These are phyloP conservation scores for Elephas maximus DNA, from an alignment of 2,113 vertebrate genomes.

Conservation along the genomic window DNA sequence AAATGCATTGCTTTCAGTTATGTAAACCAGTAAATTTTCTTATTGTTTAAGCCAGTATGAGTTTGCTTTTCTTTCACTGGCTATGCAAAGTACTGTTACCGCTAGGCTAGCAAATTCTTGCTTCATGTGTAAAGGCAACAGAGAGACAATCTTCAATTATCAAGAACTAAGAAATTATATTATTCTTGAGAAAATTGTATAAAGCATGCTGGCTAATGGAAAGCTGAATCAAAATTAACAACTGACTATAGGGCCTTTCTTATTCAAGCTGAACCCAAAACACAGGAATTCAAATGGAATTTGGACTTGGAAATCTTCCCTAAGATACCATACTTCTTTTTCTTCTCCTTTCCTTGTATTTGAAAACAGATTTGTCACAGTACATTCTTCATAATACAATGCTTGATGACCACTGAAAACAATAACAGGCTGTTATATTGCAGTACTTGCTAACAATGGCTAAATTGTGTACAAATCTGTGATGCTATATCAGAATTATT, in stretches of 20 bases:
- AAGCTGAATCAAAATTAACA: not conserved
- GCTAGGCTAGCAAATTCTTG: not conserved
- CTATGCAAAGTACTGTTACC: not conserved
- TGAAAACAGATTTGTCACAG: not conserved
- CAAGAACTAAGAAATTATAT: not conserved
- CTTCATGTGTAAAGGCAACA: not conserved
- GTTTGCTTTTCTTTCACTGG: not conserved
- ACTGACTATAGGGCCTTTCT: not conserved
- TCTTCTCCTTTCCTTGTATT: not conserved
- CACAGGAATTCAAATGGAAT: not conserved
- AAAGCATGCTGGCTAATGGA: not conserved
- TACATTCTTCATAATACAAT: not conserved
- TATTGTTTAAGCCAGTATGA: not conserved
- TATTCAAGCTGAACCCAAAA: not conserved
- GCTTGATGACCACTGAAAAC: not conserved
- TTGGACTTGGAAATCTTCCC: not conserved
- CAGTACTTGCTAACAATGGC: not conserved
- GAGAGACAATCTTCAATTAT: not conserved
- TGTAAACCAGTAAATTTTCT: not conserved
- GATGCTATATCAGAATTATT: not conserved
- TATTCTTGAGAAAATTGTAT: constrained; percentile 5
- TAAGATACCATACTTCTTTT: not conserved
- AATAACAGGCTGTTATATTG: not conserved
- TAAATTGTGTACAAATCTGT: not conserved
- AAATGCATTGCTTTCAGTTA: constrained; percentile 8